A percentile compares a stretch with the other conserved stretches of the same genome.
Evolutionary conservation across 1,140 invertebrate species (phyloP).

Genomic region (Brachionus asplanchnoidis): DNA sequence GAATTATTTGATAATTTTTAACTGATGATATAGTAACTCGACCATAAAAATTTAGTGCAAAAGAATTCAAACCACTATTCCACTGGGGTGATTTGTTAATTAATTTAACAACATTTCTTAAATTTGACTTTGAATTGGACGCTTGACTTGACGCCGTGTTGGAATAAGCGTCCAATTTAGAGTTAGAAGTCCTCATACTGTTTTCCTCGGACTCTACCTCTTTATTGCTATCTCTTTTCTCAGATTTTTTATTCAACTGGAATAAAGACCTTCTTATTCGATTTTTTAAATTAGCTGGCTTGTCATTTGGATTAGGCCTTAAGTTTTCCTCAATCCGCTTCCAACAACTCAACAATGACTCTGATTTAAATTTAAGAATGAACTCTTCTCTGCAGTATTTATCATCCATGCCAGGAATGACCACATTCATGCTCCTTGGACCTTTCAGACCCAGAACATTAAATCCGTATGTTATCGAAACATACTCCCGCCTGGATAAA

Average conservation of each 20-base stretch:
- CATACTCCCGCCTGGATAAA: not conserved
- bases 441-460: constrained; percentile 38
- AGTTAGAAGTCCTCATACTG: not conserved
- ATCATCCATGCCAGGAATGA: constrained; percentile 24
- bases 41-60: constrained; percentile 35
- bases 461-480: not conserved
- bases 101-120: constrained; percentile 36
- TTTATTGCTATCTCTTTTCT: not conserved
- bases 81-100: constrained; percentile 38
- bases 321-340: constrained; percentile 5
- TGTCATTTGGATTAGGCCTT: not conserved
- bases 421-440: constrained; percentile 26
- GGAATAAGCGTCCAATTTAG: not conserved
- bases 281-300: not conserved
- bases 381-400: constrained; percentile 8
- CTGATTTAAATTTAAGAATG: not conserved
- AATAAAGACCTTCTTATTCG: not conserved
- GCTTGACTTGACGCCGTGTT: not conserved
- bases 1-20: constrained; percentile 38
- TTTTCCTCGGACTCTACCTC: not conserved
- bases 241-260: constrained; percentile 24
- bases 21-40: constrained; percentile 33
- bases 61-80: constrained; percentile 11
- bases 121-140: not conserved
- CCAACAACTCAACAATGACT: constrained; percentile 17